Evolutionary conservation across 2,797 vertebrate species (phyloP), one percentile per base, ranked within the genome.

Genomic region (Taenioides sp.): DNA sequence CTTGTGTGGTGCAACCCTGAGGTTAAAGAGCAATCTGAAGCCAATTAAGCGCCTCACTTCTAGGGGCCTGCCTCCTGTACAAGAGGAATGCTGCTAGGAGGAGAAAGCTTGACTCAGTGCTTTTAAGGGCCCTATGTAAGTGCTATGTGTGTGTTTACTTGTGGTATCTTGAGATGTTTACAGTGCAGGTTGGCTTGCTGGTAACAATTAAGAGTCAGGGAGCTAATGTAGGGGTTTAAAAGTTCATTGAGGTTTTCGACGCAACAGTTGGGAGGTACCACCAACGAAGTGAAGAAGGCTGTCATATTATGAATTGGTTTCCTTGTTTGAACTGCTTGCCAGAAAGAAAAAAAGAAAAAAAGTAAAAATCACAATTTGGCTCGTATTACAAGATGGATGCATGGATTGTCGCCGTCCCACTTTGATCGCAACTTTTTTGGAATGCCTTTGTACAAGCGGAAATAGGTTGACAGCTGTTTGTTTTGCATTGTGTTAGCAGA

Each of bases 21-120:
- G 92, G 92, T 94, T 94, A 93, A 93, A 92, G 92, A 92, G 92
- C 90, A 91, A 92, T 93, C 92, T 94, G 91, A 89, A 93, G 91
- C 90, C 92, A 93, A 94, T 94, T 94, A 93, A 91, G 86, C 83
- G 83, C 89, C 92, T 91, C 87, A 91, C 88, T 90, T 87, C 89
- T 80, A 90, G 87, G 84, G 84, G 87, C 84, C 74, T 82, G 81
- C 82, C 84, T 84, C 88, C 84, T 80, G 84, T 92, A 91, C 76
- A 84, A 89, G 84, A 89, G 90, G 86, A 92, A 92, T 90, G 89
- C 85, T 37, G 83, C 72, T 70, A 66, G 80, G 74, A 67, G 81
- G 74, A 73, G 65, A 80, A 80, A 67, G 87, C 83, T 86, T 80
- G 84, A 87, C 84, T 80, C 75, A 74, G 68, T 71, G 76, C 76